These are phyloP conservation scores for Oplegnathus fasciatus DNA, from an alignment of 2,113 vertebrate species.

Conservation along the genomic window DNA sequence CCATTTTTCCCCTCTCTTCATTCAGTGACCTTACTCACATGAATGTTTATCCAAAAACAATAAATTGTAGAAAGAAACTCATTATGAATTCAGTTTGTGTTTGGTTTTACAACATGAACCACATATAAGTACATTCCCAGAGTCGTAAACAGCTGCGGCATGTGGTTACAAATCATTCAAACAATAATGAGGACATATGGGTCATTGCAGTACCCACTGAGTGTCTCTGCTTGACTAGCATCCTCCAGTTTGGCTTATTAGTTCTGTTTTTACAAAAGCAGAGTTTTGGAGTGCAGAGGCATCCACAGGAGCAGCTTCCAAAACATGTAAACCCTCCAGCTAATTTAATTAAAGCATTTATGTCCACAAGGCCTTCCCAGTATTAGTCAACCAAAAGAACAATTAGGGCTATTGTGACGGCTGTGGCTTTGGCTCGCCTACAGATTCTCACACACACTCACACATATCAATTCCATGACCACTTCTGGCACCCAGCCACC, in stretches of 20 bases:
- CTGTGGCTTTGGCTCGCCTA: conserved; percentile 7
- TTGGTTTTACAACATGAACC: not conserved
- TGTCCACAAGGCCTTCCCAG: conserved; percentile 54
- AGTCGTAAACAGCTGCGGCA: not conserved
- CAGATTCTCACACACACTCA: not conserved
- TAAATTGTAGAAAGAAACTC: not conserved
- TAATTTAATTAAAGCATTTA: conserved; percentile 70
- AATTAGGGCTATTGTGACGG: conserved; percentile 37
- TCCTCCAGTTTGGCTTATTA: conserved; percentile 15
- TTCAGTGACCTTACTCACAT: not conserved
- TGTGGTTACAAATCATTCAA: conserved; percentile 10
- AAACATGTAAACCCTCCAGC: conserved; percentile 56
- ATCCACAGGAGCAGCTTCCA: conserved; percentile 39
- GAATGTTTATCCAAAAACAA: conserved; percentile 20
- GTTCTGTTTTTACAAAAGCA: conserved; percentile 38
- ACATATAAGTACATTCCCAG: not conserved
- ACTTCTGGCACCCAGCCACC: not conserved
- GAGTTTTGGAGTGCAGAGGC: conserved; percentile 13
- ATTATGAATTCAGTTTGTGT: not conserved
- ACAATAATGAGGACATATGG: conserved; percentile 25
- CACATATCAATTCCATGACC: conserved; percentile 10
- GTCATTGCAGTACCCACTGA: conserved; percentile 10
- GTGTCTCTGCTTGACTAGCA: conserved; percentile 7
- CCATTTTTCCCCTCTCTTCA: conserved; percentile 25
- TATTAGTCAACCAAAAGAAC: conserved; percentile 53